These are phyloP conservation scores for Zaprionus obscuricornis DNA, from an alignment of 2,888 invertebrate species.

Conservation along the genomic window DNA sequence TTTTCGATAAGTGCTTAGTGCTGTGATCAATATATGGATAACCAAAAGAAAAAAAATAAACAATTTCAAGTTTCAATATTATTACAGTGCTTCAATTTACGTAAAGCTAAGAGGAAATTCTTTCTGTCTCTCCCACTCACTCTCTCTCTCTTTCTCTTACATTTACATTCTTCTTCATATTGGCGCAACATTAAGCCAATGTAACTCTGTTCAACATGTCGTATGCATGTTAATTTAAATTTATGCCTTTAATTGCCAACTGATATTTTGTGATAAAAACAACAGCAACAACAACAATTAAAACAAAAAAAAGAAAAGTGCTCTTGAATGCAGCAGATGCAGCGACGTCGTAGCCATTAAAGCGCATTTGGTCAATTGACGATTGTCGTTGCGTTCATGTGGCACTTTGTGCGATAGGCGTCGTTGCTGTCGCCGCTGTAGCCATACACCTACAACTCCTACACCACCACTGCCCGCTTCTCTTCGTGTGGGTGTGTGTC, in stretches of 20 bases:
- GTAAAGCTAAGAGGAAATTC: no score
- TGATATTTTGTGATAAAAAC: conserved; percentile 23
- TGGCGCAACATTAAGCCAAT: background rate
- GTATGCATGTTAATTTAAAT: conserved; percentile 65
- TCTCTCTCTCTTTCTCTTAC: no score
- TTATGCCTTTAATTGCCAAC: conserved; percentile 68
- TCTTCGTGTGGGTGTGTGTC: no score
- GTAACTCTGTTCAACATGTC: conserved; percentile 14
- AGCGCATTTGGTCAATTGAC: conserved; percentile 59
- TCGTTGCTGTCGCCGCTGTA: conserved; percentile 16
- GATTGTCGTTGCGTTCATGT: conserved; percentile 38
- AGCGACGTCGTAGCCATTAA: conserved; percentile 56
- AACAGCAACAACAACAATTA: conserved; percentile 2
- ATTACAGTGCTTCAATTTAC: no score
- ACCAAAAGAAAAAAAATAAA: no score
- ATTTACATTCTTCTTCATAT: no score
- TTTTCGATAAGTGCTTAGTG: conserved; percentile 21
- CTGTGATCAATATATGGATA: no score
- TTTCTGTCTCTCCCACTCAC: no score
- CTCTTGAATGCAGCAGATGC: conserved; percentile 43
- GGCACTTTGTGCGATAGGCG: conserved; percentile 41
- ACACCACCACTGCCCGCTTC: background rate
- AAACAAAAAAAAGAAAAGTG: conserved; percentile 14
- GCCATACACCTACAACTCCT: background rate
- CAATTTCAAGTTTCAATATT: no score